Evolutionary conservation across 2,113 vertebrate species (phyloP).

Genomic region (Chunga burmeisteri): DNA sequence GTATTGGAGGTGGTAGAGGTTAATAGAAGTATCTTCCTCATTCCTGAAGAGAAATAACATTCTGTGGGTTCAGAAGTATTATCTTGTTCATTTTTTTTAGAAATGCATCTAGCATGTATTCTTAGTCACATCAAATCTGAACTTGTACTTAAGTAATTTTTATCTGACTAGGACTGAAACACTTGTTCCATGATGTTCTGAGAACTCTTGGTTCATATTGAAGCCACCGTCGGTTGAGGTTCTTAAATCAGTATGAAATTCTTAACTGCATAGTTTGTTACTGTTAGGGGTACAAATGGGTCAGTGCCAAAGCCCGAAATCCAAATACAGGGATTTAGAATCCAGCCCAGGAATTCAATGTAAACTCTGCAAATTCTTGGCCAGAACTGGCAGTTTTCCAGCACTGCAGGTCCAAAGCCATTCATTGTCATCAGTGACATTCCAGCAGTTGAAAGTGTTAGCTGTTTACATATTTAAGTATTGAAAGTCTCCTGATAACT

Average conservation of each 20-base stretch:
- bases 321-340: neutral
- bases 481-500: neutral
- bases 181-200: neutral
- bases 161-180: neutral
- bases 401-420: neutral
- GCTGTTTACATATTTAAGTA: neutral
- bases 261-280: slow-evolving; percentile 5
- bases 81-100: accelerated
- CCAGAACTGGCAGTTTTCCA: neutral
- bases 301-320: neutral
- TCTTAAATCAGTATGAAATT: slow-evolving; percentile 17
- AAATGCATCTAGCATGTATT: neutral
- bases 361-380: neutral
- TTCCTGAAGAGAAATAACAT: neutral
- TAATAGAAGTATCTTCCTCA: neutral
- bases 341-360: neutral
- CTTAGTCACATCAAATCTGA: neutral
- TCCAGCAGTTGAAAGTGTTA: neutral
- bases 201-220: neutral
- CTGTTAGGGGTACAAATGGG: neutral
- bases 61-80: neutral
- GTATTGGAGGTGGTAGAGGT: neutral
- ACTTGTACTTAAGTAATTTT: neutral
- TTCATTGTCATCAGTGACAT: neutral
- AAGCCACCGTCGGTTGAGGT: neutral